Conservation (phyloP, 2,797 vertebrate genomes). For the Argya squamiceps region DNA sequence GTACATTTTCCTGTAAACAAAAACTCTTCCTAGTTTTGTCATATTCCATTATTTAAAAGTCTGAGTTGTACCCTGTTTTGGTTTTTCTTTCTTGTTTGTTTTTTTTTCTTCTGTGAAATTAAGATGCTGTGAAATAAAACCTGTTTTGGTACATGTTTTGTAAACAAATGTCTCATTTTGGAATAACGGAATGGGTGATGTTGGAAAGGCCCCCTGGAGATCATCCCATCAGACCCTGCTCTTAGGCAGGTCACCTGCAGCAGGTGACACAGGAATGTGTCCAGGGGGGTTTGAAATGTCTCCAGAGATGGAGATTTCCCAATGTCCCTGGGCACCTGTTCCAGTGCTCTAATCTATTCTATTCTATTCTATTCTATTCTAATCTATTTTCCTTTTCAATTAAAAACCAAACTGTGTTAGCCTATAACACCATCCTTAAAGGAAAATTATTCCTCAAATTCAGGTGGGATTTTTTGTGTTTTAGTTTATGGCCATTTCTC, state of each 20-base stretch:
- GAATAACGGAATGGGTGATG: background rate
- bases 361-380: no score
- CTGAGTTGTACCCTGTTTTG: background rate
- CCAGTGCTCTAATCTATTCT: no score
- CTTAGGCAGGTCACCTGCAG: background rate
- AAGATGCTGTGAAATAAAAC: slow-evolving; percentile 72
- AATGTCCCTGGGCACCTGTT: background rate
- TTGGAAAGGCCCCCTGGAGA: background rate
- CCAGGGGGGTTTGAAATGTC: background rate
- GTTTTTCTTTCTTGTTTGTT: background rate
- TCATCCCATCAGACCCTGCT: no score
- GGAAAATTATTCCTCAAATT: background rate
- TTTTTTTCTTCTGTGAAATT: slow-evolving; percentile 1
- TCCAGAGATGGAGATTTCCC: background rate
- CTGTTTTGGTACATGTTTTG: slow-evolving; percentile 42
- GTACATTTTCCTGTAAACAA: background rate
- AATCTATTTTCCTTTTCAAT: no score
- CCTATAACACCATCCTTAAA: no score
- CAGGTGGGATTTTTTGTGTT: background rate
- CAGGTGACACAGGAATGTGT: background rate
- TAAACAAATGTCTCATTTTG: background rate
- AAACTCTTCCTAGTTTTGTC: background rate
- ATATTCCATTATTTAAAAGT: slow-evolving; percentile 24
- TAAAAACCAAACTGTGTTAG: no score
- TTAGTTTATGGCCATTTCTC: background rate